Conservation (phyloP, 2,888 invertebrate genomes). For the Melanchra persicariae region DNA sequence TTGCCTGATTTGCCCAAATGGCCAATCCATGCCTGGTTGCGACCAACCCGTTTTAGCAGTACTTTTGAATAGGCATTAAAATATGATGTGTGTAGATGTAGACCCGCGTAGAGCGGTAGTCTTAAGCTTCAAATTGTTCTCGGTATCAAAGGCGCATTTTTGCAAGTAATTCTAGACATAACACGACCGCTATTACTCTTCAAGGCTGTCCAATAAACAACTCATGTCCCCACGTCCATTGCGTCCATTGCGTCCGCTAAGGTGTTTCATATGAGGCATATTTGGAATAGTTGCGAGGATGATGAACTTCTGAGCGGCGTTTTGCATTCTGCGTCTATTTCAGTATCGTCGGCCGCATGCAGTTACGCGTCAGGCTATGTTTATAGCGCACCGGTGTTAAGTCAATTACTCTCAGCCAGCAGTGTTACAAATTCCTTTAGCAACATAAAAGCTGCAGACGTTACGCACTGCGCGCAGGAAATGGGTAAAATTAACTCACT, state of each 20-base stretch:
- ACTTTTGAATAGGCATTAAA: conserved; percentile 40
- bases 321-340: conserved; percentile 86
- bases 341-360: conserved; percentile 72
- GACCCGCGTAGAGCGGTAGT: conserved; percentile 13
- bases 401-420: conserved; percentile 70
- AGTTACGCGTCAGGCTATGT: conserved; percentile 68
- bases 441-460: conserved; percentile 53
- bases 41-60: conserved; percentile 55
- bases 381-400: conserved; percentile 69
- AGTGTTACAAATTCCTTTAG: conserved; percentile 69
- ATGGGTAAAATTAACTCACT: conserved; percentile 48
- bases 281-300: conserved; percentile 82
- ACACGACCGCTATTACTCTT: conserved; percentile 65
- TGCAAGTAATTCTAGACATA: conserved; percentile 64
- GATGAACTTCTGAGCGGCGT: conserved; percentile 83
- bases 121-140: conserved; percentile 25
- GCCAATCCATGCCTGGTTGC: too few relatives aligned
- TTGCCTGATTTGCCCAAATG: too few relatives aligned
- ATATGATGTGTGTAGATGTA: conserved; percentile 35
- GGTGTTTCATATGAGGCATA: conserved; percentile 78
- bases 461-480: conserved; percentile 53
- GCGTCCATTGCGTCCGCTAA: conserved; percentile 68
- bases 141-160: conserved; percentile 50
- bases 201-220: conserved; percentile 66
- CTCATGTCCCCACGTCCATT: conserved; percentile 65